A percentile compares a stretch with the other conserved stretches of the same genome.
phyloP scores from a whole-genome alignment of 1,140 invertebrate species.

The Brachionus asplanchnoidis region DNA sequence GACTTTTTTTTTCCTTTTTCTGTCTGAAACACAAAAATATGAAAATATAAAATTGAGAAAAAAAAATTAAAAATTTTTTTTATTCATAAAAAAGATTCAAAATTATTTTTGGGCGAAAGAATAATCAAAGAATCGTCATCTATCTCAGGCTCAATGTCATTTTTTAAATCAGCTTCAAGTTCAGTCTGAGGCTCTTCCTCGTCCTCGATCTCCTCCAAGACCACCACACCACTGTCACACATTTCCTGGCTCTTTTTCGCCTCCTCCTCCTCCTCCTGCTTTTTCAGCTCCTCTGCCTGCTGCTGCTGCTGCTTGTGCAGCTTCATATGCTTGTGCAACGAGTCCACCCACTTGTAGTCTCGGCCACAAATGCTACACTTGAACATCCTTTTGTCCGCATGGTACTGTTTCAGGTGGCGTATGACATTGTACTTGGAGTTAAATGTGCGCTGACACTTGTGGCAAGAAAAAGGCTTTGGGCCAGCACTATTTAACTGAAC shows the following conservation, averaged over 20 bases:
- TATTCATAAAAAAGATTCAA: background rate
- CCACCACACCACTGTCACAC: background rate
- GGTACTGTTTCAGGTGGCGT: background rate
- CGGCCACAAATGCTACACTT: slow-evolving; percentile 25
- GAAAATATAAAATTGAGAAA: background rate
- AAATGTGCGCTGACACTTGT: slow-evolving; percentile 18
- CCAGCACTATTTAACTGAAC: background rate
- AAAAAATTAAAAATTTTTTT: background rate
- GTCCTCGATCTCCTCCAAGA: background rate
- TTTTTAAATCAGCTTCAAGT: background rate
- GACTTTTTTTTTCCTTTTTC: background rate
- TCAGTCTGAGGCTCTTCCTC: background rate
- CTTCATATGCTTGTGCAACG: slow-evolving; percentile 25
- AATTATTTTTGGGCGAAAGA: slow-evolving; percentile 1
- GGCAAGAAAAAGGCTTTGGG: slow-evolving; percentile 7
- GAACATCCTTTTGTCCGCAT: slow-evolving; percentile 26
- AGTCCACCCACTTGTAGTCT: slow-evolving; percentile 22
- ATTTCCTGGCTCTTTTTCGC: background rate
- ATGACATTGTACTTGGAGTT: slow-evolving; percentile 23
- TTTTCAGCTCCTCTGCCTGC: background rate
- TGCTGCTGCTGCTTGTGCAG: background rate
- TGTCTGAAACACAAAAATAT: background rate
- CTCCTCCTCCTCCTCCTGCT: background rate
- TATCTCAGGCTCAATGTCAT: background rate
- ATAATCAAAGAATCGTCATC: slow-evolving; percentile 27